phyloP scores from a whole-genome alignment of 2,888 invertebrate species.

The Ennomos erosarius region DNA sequence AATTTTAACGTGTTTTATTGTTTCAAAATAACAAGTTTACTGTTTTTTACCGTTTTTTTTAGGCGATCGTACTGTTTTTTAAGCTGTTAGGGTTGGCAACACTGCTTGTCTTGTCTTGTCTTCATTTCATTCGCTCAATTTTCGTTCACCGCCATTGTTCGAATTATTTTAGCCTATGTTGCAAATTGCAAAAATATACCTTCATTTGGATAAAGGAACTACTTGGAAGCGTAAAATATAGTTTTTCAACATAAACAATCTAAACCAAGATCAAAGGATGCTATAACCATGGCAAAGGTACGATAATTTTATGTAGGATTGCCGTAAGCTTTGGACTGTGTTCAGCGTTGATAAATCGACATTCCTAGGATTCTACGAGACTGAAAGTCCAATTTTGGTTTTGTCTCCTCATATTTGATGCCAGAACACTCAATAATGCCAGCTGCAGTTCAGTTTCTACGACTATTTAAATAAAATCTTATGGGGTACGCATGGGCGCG shows the following conservation, averaged over 20 bases:
- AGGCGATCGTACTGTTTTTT: too few relatives aligned
- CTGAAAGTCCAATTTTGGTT: neutral
- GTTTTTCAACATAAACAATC: too few relatives aligned
- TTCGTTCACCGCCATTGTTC: conserved; percentile 27
- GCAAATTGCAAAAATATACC: neutral
- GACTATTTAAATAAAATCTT: neutral
- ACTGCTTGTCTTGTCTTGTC: too few relatives aligned
- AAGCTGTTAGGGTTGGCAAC: too few relatives aligned
- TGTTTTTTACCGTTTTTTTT: too few relatives aligned
- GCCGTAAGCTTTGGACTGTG: conserved; percentile 12
- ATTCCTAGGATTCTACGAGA: neutral
- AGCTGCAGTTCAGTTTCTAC: neutral
- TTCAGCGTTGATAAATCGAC: neutral
- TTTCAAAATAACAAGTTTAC: too few relatives aligned
- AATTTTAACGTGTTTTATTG: too few relatives aligned
- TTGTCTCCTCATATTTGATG: neutral
- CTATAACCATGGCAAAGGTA: conserved; percentile 21
- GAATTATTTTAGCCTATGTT: conserved; percentile 2
- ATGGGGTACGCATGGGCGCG: conserved; percentile 25
- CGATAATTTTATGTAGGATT: conserved; percentile 1
- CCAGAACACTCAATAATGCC: neutral
- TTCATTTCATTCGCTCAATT: conserved; percentile 18
- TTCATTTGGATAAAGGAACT: too few relatives aligned
- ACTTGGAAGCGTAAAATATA: too few relatives aligned
- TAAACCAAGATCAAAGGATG: neutral